These are phyloP conservation scores for Paratilapia polleni DNA, from an alignment of 2,113 vertebrate genomes.

Conservation along the genomic window DNA sequence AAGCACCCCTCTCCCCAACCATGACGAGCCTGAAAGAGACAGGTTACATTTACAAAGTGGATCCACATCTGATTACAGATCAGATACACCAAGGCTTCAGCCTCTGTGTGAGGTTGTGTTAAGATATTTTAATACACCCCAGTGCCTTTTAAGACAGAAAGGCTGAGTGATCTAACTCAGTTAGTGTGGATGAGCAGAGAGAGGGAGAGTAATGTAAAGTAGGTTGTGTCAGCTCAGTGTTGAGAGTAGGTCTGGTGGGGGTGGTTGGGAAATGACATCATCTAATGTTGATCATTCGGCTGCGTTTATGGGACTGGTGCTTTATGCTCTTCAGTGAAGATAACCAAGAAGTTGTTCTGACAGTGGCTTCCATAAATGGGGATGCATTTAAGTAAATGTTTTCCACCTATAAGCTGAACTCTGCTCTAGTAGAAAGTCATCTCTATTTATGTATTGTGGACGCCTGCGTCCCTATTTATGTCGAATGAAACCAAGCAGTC, in stretches of 20 bases:
- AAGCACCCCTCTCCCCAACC: neutral
- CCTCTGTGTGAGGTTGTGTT: neutral
- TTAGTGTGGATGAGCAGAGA: neutral
- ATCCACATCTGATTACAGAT: constrained; percentile 25
- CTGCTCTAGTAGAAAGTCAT: neutral
- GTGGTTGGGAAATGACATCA: neutral
- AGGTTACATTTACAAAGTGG: constrained; percentile 10
- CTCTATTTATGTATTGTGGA: too few species aligned
- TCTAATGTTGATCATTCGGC: neutral
- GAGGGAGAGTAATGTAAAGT: neutral
- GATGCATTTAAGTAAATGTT: neutral
- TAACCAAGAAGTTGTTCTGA: neutral
- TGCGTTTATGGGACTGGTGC: neutral
- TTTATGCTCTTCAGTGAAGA: neutral
- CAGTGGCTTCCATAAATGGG: neutral
- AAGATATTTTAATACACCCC: neutral
- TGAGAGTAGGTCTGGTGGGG: neutral
- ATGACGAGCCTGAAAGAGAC: neutral
- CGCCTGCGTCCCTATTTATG: too few species aligned
- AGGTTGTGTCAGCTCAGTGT: constrained; percentile 9
- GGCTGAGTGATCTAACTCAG: constrained; percentile 4
- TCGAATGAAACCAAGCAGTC: too few species aligned
- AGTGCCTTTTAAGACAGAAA: constrained; percentile 1
- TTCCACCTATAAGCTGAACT: neutral
- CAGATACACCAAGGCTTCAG: neutral